Conservation (phyloP, 2,113 vertebrate genomes). For the Strigops habroptila region DNA sequence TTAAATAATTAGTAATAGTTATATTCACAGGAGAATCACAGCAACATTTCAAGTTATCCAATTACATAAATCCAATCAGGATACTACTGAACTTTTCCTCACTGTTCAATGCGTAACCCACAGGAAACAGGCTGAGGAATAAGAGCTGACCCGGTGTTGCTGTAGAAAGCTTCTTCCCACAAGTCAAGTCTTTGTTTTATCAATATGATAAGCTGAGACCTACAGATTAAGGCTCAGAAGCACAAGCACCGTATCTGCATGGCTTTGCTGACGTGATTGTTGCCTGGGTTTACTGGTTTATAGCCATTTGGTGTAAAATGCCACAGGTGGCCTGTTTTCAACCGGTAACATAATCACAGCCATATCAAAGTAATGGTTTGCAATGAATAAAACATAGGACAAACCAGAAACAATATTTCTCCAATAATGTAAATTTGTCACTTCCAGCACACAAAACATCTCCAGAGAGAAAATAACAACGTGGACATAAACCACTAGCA, state of each 20-base stretch:
- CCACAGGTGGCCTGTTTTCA: background rate
- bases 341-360: background rate
- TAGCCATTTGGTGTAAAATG: background rate
- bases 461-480: background rate
- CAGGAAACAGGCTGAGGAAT: background rate
- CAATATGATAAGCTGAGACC: background rate
- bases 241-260: background rate
- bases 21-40: background rate
- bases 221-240: background rate
- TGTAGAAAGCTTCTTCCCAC: background rate
- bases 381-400: background rate
- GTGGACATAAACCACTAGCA: accelerated
- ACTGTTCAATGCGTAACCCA: background rate
- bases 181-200: background rate
- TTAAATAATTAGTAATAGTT: background rate
- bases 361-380: background rate
- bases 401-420: background rate
- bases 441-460: background rate
- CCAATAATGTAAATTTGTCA: background rate
- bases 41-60: background rate
- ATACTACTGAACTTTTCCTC: background rate
- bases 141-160: background rate
- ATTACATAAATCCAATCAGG: background rate
- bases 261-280: background rate
- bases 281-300: background rate